These are phyloP conservation scores for Crossaster papposus DNA, from an alignment of 53 echinoderm and acorn worm species.

Conservation along the genomic window DNA sequence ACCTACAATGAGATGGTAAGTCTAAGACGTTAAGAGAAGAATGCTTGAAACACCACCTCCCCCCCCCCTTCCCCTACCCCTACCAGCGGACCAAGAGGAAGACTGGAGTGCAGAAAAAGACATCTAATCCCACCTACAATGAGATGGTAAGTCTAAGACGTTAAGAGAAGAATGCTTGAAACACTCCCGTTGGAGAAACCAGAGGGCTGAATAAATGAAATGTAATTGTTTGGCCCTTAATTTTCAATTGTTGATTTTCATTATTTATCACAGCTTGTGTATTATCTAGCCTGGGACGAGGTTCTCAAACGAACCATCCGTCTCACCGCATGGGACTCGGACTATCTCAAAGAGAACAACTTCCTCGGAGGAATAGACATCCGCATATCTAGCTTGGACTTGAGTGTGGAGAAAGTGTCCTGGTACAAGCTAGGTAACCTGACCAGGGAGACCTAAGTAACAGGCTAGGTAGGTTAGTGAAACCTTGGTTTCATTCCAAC, in stretches of 20 bases:
- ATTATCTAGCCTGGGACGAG: slow-evolving; percentile 70
- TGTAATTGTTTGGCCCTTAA: too few relatives aligned
- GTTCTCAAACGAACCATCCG: slow-evolving; percentile 77
- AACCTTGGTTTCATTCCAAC: background rate
- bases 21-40: too few relatives aligned
- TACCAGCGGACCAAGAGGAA: slow-evolving; percentile 91
- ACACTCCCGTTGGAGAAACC: too few relatives aligned
- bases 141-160: slow-evolving; percentile 99
- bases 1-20: slow-evolving; percentile 99
- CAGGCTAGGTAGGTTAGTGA: background rate
- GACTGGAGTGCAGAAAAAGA: slow-evolving; percentile 86
- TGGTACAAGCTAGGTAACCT: slow-evolving; percentile 72
- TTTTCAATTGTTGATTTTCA: too few relatives aligned
- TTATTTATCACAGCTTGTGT: slow-evolving; percentile 73
- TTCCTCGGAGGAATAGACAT: slow-evolving; percentile 86
- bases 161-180: too few relatives aligned
- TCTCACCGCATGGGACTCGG: slow-evolving; percentile 94
- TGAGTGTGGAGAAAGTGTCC: slow-evolving; percentile 66
- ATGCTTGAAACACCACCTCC: too few relatives aligned
- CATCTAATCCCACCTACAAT: slow-evolving; percentile 97
- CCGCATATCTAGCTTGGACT: slow-evolving; percentile 53
- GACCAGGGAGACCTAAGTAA: background rate
- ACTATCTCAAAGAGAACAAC: slow-evolving; percentile 89
- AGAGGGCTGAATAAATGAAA: too few relatives aligned
- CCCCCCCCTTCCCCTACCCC: too few relatives aligned